Base-by-base conservation (phyloP, 2,888 invertebrate genomes). In the Acleris laterana region DNA sequence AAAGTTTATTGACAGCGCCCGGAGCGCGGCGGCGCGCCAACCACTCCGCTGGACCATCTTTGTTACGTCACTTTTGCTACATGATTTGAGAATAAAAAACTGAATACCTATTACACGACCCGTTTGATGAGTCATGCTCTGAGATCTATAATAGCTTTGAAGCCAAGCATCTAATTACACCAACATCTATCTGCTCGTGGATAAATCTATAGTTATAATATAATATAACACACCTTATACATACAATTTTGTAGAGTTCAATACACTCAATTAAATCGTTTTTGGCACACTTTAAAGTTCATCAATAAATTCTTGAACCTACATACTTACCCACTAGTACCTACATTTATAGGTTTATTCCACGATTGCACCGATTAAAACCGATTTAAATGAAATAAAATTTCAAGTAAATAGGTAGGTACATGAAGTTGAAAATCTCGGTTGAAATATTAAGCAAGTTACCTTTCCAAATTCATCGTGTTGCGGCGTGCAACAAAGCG, bases 1-100 rank as follows among this genome's bases (percentile, higher is more conserved):
- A 87, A 87, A 91, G 92, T 92, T 92, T 92, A 91, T 90, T 92
- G 92, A 92, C 92, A 89, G 91, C 79, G 90, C 88, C 85, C 72
- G 81, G 77, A 86, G 86, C 87, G 74, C 32, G 81, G 74, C 71
- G 75, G 76, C 75, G 75, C 69, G 76, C 75, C 77, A 69, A 74
- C 77, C 76, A 78, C 73, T 72, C 76, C 77, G 79, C 79, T 82
- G 78, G 80, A 79, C 84, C 83, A 79, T 75, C 75, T 74, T 72
- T 77, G 77, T 88, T 91, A 85, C 90, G 89, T 91, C 89, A 91
- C 82, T 78, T 71, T 74, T 77, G 66, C 66, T 66, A 57, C 65
- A 51, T 22, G 74, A 77, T 78, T 83, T 80, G 79, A 77, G 74
- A 78, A 82, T 81, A 81, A 74, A 76, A 72, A 72, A 78, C 79